phyloP scores from a whole-genome alignment of 2,113 vertebrate genomes.

The human (Homo sapiens) region GRCh38 chr5:142773501-142774000 shows the following conservation, averaged over 20 bases:
- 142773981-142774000: not conserved
- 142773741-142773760: not conserved
- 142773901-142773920: not conserved
- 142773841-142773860: conserved; percentile 33
- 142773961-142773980: not conserved
- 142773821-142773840: conserved; percentile 28
- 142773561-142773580: not conserved
- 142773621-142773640: not conserved
- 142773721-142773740: conserved; percentile 30
- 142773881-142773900: not conserved
- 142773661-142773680: not conserved
- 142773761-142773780: not conserved
- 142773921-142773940: not conserved
- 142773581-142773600: not conserved
- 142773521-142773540: not conserved
- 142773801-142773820: not conserved
- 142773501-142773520: not conserved
- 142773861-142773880: conserved; percentile 35
- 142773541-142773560: not conserved
- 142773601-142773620: not conserved
- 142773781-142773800: conserved; percentile 37
- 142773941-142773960: conserved; percentile 21
- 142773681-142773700: not conserved
- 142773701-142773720: not conserved
- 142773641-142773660: conserved; percentile 8